Evolutionary conservation across 2,797 vertebrate species (phyloP).

Genomic region (Acipenser oxyrinchus): DNA sequence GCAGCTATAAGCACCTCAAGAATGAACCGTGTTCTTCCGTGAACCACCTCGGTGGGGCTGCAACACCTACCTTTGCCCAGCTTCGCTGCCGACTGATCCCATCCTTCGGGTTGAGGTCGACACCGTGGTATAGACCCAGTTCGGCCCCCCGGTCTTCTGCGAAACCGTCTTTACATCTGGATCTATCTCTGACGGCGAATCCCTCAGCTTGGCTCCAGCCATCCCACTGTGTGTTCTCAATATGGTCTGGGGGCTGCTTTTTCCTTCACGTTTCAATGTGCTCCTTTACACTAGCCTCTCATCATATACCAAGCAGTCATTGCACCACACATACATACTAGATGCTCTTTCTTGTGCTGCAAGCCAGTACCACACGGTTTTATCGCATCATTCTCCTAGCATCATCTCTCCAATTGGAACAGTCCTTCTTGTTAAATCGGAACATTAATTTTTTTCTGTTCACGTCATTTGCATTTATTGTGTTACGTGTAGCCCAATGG

Average conservation of each 20-base stretch:
- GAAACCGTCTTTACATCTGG: constrained; percentile 47
- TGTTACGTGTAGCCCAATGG: background rate
- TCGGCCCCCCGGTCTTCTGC: constrained; percentile 51
- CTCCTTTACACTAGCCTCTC: constrained; percentile 3
- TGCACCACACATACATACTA: background rate
- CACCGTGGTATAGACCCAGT: constrained; percentile 53
- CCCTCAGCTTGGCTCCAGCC: constrained; percentile 67
- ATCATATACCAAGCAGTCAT: background rate
- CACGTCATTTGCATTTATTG: no score
- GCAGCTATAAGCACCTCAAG: constrained; percentile 2
- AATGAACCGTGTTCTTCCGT: constrained; percentile 1
- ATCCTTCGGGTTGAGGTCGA: constrained; percentile 66
- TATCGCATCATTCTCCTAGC: constrained; percentile 8
- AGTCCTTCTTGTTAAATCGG: constrained; percentile 3
- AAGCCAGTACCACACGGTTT: background rate
- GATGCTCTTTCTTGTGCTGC: no score
- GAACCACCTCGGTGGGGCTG: constrained; percentile 31
- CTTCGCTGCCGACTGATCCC: constrained; percentile 73
- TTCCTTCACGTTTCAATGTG: constrained; percentile 1
- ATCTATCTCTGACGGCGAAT: constrained; percentile 63
- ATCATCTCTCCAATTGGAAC: constrained; percentile 9
- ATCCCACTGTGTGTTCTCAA: constrained; percentile 29
- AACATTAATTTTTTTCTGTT: background rate
- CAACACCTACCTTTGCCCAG: constrained; percentile 77
- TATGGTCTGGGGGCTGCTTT: constrained; percentile 1